phyloP scores from a whole-genome alignment of 2,888 invertebrate genomes.

The Dryobotodes eremita region DNA sequence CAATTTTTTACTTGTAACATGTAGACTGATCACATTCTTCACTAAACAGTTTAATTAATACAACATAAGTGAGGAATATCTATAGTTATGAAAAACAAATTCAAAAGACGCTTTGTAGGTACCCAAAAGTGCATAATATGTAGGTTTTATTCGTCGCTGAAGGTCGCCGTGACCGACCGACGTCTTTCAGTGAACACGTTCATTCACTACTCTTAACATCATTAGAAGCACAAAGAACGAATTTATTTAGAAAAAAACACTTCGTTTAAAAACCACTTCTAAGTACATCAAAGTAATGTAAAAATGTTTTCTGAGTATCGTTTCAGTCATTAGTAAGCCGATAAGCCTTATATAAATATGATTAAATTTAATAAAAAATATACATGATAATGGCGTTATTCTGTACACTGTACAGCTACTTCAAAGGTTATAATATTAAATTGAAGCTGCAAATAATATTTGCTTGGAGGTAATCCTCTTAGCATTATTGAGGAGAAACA shows the following conservation, averaged over 20 bases:
- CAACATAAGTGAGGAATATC: background rate
- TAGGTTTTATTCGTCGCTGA: background rate
- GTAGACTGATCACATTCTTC: background rate
- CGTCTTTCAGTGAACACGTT: background rate
- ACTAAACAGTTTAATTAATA: background rate
- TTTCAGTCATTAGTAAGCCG: conserved; percentile 7
- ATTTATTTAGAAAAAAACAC: background rate
- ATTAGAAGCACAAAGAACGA: conserved; percentile 2
- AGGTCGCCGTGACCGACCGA: background rate
- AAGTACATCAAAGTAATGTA: conserved; percentile 30
- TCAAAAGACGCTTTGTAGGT: background rate
- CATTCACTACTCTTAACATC: conserved; percentile 10
- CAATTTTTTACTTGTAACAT: no score
- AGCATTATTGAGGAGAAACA: conserved; percentile 37
- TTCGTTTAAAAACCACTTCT: conserved; percentile 3
- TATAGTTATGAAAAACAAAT: background rate
- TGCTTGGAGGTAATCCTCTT: conserved; percentile 37
- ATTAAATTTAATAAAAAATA: conserved; percentile 23
- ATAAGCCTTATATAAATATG: conserved; percentile 13
- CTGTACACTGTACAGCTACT: conserved; percentile 2
- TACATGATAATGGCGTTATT: background rate
- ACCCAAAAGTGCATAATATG: background rate
- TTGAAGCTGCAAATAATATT: conserved; percentile 27
- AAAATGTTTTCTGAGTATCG: background rate
- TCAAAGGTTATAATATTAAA: conserved; percentile 32